Conservation (phyloP, 2,797 vertebrate genomes). For the Epinephelus coioides region DNA sequence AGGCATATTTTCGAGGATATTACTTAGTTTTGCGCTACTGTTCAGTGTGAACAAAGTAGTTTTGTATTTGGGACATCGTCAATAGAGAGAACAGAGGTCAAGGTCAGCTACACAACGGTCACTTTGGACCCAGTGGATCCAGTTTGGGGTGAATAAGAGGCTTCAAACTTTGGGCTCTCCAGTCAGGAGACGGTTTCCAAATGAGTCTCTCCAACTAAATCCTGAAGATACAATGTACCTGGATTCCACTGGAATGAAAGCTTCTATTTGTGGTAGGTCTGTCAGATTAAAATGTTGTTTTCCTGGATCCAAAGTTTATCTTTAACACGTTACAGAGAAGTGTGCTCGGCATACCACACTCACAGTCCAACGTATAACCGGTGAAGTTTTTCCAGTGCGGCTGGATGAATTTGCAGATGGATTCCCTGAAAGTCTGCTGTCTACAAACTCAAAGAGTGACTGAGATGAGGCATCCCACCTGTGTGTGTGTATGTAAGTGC, state of each 20-base stretch:
- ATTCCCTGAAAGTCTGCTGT: constrained; percentile 72
- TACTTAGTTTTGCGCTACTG: too few species aligned
- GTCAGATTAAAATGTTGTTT: constrained; percentile 54
- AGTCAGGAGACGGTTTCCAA: constrained; percentile 1
- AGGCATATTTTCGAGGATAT: not conserved
- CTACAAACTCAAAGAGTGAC: constrained; percentile 61
- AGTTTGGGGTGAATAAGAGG: not conserved
- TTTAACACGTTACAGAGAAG: constrained; percentile 53
- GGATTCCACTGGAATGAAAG: constrained; percentile 34
- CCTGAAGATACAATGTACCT: constrained; percentile 28
- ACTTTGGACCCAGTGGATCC: not conserved
- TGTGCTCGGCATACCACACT: constrained; percentile 18
- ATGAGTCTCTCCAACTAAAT: constrained; percentile 7
- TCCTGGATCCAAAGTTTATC: constrained; percentile 57
- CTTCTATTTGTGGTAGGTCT: constrained; percentile 29
- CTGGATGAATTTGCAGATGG: constrained; percentile 78
- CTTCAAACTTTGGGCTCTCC: not conserved
- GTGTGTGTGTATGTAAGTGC: constrained; percentile 32
- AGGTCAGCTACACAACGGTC: not conserved
- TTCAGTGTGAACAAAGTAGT: too few species aligned
- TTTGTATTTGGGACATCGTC: not conserved
- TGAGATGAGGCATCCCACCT: constrained; percentile 46
- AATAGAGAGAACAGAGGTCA: not conserved
- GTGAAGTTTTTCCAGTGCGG: constrained; percentile 39
- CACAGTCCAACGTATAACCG: constrained; percentile 31